A percentile compares a stretch with the other conserved stretches of the same genome.
Evolutionary conservation across 2,113 vertebrate genomes (phyloP).

Genomic region (Paramisgurnus dabryanus): DNA sequence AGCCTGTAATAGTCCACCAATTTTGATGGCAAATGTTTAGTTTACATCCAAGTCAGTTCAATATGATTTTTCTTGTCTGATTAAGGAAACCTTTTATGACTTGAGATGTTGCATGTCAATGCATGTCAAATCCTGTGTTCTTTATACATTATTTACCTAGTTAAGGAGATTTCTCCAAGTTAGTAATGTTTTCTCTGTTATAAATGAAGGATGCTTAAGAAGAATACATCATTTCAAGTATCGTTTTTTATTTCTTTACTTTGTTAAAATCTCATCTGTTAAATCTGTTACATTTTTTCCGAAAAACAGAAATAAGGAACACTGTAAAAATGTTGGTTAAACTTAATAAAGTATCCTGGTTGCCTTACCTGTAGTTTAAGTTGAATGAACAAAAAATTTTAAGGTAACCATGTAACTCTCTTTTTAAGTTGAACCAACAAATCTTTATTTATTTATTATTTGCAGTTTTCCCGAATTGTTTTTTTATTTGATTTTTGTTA

Average conservation of each 20-base stretch:
- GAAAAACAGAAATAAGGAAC: no score
- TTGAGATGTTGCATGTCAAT: conserved; percentile 25
- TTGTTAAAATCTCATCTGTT: not conserved
- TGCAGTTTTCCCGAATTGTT: no score
- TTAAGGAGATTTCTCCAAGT: not conserved
- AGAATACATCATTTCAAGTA: not conserved
- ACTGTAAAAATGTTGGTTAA: no score
- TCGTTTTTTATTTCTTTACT: not conserved
- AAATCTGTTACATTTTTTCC: no score
- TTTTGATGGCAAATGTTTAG: not conserved
- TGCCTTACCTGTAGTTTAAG: no score
- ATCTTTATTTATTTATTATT: no score
- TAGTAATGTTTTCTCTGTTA: not conserved
- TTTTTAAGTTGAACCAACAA: no score
- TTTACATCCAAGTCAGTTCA: not conserved
- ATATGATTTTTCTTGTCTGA: not conserved
- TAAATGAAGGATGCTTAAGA: no score
- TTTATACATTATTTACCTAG: not conserved
- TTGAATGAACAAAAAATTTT: no score
- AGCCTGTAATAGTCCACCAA: not conserved
- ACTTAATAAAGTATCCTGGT: no score
- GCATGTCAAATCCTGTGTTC: conserved; percentile 25
- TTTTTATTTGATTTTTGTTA: no score
- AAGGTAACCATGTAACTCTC: no score
- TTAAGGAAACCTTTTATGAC: not conserved